Evolutionary conservation across 2,888 invertebrate species (phyloP).

Genomic region (Mellilla xanthometata): DNA sequence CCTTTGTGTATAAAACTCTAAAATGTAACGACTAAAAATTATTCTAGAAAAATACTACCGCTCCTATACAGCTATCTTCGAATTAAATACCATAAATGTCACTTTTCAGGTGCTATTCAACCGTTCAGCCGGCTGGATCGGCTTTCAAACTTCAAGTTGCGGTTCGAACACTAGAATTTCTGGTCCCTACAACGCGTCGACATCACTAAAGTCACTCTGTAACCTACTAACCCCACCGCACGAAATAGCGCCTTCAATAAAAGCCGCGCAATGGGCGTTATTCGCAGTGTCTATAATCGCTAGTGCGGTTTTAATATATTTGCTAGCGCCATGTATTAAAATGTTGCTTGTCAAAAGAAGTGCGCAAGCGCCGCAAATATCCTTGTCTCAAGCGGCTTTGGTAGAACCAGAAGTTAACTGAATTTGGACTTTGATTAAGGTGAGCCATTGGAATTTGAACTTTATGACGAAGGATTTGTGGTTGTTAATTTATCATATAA

Average conservation of each 20-base stretch:
- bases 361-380: conserved; percentile 54
- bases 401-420: conserved; percentile 41
- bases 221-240: conserved; percentile 33
- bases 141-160: conserved; percentile 67
- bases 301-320: conserved; percentile 54
- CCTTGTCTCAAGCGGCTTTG: conserved; percentile 63
- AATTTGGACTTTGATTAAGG: too few relatives aligned
- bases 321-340: conserved; percentile 64
- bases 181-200: conserved; percentile 61
- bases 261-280: conserved; percentile 66
- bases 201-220: conserved; percentile 42
- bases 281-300: conserved; percentile 63
- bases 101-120: conserved; percentile 71
- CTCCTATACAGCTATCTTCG: too few relatives aligned
- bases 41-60: too few relatives aligned
- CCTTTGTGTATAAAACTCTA: too few relatives aligned
- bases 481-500: too few relatives aligned
- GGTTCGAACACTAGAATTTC: conserved; percentile 61
- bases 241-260: conserved; percentile 56
- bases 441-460: too few relatives aligned
- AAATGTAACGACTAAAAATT: too few relatives aligned
- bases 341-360: conserved; percentile 46
- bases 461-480: too few relatives aligned
- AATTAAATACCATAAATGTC: too few relatives aligned
- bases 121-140: conserved; percentile 70